Percentiles rank a stretch among this genome's conserved stretches.
phyloP scores from a whole-genome alignment of 2,113 vertebrate species.

The Sula dactylatra region DNA sequence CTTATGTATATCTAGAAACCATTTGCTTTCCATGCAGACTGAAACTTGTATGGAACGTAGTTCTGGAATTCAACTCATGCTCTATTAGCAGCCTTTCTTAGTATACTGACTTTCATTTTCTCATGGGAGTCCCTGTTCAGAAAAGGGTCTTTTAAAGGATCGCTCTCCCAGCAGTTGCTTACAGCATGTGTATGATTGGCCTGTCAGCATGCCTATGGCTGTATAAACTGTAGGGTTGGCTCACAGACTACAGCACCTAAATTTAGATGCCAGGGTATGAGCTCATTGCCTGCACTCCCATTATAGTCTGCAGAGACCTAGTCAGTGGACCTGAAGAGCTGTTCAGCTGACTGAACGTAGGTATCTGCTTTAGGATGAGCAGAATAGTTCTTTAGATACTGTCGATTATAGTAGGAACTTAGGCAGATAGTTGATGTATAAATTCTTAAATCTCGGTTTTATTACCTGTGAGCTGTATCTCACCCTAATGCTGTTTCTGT shows the following conservation, averaged over 20 bases:
- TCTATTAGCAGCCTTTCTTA: neutral
- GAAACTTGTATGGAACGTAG: neutral
- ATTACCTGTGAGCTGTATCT: neutral
- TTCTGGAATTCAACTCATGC: neutral
- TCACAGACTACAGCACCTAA: slow-evolving; percentile 29
- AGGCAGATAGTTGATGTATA: neutral
- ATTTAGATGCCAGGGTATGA: slow-evolving; percentile 55
- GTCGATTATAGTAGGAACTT: neutral
- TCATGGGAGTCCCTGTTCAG: neutral
- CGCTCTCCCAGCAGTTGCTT: neutral
- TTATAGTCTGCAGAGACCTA: neutral
- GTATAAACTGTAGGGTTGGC: slow-evolving; percentile 7
- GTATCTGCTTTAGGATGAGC: neutral
- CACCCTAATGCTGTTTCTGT: neutral
- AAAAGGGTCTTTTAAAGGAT: neutral
- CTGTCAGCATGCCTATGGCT: slow-evolving; percentile 5
- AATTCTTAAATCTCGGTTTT: neutral
- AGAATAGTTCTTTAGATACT: neutral
- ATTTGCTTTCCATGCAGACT: neutral
- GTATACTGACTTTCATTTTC: neutral
- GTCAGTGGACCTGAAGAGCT: neutral
- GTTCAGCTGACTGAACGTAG: neutral
- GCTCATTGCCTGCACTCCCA: slow-evolving; percentile 1
- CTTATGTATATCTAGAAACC: neutral
- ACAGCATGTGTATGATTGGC: neutral